Evolutionary conservation across 2,888 invertebrate species (phyloP).

Genomic region (Noctua janthe): DNA sequence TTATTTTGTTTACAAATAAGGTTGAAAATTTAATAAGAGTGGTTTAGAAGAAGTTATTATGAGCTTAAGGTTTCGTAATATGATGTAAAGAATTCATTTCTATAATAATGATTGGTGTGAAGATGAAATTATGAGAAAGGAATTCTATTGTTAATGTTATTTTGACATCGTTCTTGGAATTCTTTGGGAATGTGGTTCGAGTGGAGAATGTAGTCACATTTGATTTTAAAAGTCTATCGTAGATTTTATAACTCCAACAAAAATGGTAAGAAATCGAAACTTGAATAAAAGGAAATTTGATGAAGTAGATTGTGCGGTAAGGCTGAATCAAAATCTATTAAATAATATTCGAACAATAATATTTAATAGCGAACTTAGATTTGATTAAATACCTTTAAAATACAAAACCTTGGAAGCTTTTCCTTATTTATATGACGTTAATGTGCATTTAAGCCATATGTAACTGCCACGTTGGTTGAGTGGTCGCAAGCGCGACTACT

Average conservation of each 20-base stretch:
- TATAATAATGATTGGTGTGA: constrained; percentile 42
- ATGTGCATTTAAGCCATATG: too few species aligned
- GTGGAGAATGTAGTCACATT: background rate
- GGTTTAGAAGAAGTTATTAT: constrained; percentile 15
- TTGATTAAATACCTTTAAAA: background rate
- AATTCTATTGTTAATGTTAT: constrained; percentile 43
- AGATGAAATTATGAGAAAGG: constrained; percentile 36
- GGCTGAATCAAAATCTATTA: too few species aligned
- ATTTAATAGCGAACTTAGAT: background rate
- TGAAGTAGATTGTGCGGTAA: background rate
- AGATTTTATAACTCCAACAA: background rate
- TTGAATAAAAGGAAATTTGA: background rate
- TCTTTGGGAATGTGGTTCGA: background rate
- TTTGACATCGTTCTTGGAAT: constrained; percentile 38
- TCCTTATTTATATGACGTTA: background rate
- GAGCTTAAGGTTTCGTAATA: constrained; percentile 52
- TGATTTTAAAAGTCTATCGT: background rate
- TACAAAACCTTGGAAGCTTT: background rate
- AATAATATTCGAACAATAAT: too few species aligned
- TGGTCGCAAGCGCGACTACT: too few species aligned
- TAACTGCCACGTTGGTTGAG: too few species aligned
- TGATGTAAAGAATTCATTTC: constrained; percentile 37
- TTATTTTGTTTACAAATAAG: background rate
- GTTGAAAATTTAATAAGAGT: constrained; percentile 30
- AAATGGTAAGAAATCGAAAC: background rate